Base-by-base conservation (phyloP, 2,113 vertebrate species). In the Pipa parva region DNA sequence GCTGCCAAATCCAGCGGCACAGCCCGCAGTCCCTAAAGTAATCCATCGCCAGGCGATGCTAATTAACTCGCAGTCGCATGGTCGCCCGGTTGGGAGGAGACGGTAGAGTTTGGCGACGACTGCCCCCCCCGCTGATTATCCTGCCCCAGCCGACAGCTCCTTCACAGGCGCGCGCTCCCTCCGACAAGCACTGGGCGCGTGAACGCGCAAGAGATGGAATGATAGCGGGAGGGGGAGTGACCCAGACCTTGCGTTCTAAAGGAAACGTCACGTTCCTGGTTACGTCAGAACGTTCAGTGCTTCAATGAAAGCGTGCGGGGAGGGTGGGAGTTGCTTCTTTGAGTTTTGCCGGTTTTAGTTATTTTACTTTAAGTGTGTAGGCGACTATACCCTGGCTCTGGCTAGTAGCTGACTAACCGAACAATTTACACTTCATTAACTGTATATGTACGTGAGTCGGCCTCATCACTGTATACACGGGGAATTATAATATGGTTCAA, bases 1-100 rank as follows among this genome's bases (percentile, higher is more conserved):
- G 95, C 84, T 95, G 92, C 74, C 94, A 92, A 76, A 95, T 87
- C 95, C 95, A 97, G 76, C 93, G 94, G 76, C 92, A 87, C 92
- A 97, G 95, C 85, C 88, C 63, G 56, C 36, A 64, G 70, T 74
- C 71, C 72, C 66, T 60, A 71, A 75, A 72, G 36, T 62, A 67
- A 27, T 69, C 74, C 72, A 69, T 68, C 26, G 28, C 31, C 63
- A 13, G 6, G 29, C 12, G 64, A 51, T 37, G 22, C 27, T 39
- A 29, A n/a, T 26, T 4, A n/a, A 13, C 29, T 57, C 56, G 24
- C 7, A 8, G 3, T 27, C 67, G 63, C 63, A 63, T 31, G 61
- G 67, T 15, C 74, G n/a, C 68, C 71, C 67, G 45, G 7, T 3
- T 1, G 55, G 29, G 20, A 56, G 13, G 18, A 28, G 51, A 50